Evolutionary conservation across 30 jellyfish, hydroid and myxozoan genomes (phyloP), one percentile per base, ranked within the genome.

Genomic region (Aurelia aurita): DNA sequence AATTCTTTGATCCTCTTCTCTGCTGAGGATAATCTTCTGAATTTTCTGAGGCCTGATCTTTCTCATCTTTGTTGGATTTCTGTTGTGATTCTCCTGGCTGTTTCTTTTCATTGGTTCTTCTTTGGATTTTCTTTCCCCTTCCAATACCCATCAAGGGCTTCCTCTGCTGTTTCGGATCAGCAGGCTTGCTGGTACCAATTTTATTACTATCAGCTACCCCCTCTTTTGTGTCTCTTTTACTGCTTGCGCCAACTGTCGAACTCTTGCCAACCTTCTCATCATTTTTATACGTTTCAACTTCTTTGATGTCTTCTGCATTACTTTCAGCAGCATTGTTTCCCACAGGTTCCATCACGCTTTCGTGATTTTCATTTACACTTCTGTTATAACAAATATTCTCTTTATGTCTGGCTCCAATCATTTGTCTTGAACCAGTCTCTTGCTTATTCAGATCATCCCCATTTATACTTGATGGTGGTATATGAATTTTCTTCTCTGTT

Each of bases 121-220:
- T 39, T 39, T 39, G 51, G 12, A n/a, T 53, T 72, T 15, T 72
- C 72, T 49, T 77, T 20, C 88, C 88, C 25, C 88, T 77, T 2
- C 88, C 88, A n/a, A 77, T 35, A 25, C 88, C 88, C 31, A 68
- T 59, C n/a, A 4, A 20, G 26, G 58, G 23, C 12, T 47, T 15
- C 7, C 68, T 70, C 55, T 44, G 28, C 44, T 60, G 71, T 44
- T 32, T 77, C 16, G 88, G 55, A 32, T n/a, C 80, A 31, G 11
- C 62, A 7, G 65, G 8, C 57, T 25, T 23, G 57, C 12, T 22
- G 0, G n/a, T 21, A 18, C 44, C n/a, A 12, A 13, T 31, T 66
- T 29, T 16, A 2, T 12, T 28, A 23, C 25, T 22, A 12, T 31
- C n/a, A 66, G 43, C 26, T 26, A 16, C 61, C 57, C 0, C 57